Conservation (phyloP, 2,888 invertebrate genomes). For the Phrixothrix hirtus region DNA sequence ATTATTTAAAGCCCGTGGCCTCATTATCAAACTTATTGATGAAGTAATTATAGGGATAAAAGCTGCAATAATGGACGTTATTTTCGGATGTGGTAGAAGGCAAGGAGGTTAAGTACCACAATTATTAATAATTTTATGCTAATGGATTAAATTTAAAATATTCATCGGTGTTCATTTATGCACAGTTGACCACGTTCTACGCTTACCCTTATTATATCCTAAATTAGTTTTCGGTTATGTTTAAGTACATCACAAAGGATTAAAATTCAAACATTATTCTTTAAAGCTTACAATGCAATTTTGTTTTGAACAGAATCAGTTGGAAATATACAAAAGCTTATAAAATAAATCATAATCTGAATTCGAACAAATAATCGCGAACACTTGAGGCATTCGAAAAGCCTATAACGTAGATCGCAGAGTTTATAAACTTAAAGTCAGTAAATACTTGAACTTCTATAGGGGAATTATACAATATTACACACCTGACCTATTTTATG, state of each 20-base stretch:
- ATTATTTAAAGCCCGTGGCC: constrained; percentile 24
- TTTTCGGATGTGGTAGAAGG: constrained; percentile 16
- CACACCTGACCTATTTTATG: constrained; percentile 8
- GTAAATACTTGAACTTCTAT: constrained; percentile 14
- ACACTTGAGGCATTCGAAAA: constrained; percentile 19
- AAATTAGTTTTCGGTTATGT: no score
- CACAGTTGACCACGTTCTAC: neutral
- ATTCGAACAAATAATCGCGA: constrained; percentile 25
- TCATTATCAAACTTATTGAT: constrained; percentile 31
- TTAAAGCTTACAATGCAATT: neutral
- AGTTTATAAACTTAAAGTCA: constrained; percentile 16
- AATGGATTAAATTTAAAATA: constrained; percentile 20
- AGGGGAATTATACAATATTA: constrained; percentile 12
- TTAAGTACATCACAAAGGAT: no score
- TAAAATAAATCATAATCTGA: constrained; percentile 22
- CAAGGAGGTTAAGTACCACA: constrained; percentile 11
- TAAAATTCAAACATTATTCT: no score
- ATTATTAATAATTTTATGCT: constrained; percentile 29
- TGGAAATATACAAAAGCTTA: constrained; percentile 12
- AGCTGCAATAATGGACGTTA: constrained; percentile 16
- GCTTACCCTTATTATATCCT: no score
- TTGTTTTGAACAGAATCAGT: constrained; percentile 2
- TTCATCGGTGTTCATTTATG: neutral
- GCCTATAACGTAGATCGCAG: constrained; percentile 7
- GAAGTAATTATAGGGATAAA: constrained; percentile 24